Conservation (phyloP, 2,888 invertebrate genomes). For the Cremastobaeus sp. region DNA sequence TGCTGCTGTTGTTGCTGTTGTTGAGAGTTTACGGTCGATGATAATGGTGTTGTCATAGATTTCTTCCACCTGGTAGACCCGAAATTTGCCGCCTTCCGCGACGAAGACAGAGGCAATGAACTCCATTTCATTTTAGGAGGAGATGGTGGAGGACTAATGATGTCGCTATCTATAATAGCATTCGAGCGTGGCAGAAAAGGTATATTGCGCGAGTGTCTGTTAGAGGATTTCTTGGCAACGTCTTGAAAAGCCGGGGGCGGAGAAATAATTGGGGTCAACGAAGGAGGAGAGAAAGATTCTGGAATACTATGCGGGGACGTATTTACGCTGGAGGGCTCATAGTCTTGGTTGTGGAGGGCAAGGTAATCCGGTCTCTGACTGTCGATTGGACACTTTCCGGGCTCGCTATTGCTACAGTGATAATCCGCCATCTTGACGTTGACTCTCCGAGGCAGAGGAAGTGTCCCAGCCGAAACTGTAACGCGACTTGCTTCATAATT, state of each 20-base stretch:
- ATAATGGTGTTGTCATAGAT: conserved; percentile 60
- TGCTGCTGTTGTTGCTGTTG: conserved; percentile 63
- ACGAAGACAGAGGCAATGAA: conserved; percentile 71
- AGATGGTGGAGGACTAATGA: conserved; percentile 80
- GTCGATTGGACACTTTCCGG: conserved; percentile 71
- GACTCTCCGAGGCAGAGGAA: conserved; percentile 77
- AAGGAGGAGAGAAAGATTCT: conserved; percentile 81
- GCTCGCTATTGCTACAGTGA: conserved; percentile 78
- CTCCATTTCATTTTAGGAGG: conserved; percentile 77
- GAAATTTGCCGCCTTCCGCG: conserved; percentile 65
- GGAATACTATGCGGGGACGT: conserved; percentile 76
- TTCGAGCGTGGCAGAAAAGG: conserved; percentile 80
- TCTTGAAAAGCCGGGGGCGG: conserved; percentile 86
- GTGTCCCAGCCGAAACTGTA: conserved; percentile 70
- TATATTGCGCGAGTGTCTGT: conserved; percentile 69
- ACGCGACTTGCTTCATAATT: conserved; percentile 72
- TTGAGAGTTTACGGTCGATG: conserved; percentile 44
- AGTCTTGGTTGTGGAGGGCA: conserved; percentile 72
- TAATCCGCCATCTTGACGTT: conserved; percentile 80
- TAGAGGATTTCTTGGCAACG: conserved; percentile 70
- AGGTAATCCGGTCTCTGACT: conserved; percentile 73
- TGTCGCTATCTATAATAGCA: conserved; percentile 80
- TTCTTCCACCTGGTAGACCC: conserved; percentile 70
- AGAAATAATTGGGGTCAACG: conserved; percentile 85
- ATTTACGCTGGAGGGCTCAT: conserved; percentile 74